A percentile compares a stretch with the other conserved stretches of the same genome.
phyloP scores from a whole-genome alignment of 64 coral and sea anemone genomes.

The Astreopora myriophthalma region DNA sequence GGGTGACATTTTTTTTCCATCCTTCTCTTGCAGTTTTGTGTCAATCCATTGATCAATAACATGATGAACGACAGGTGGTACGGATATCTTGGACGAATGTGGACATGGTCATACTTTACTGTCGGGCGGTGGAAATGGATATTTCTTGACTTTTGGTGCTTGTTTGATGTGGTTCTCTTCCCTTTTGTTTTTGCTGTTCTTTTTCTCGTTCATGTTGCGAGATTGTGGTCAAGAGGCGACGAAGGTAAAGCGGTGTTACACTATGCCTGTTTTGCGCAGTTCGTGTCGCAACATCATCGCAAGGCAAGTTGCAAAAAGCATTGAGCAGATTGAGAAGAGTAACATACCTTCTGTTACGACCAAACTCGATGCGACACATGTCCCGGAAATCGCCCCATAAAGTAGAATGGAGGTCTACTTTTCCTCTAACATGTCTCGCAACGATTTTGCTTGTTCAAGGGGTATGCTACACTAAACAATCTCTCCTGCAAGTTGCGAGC shows the following conservation, averaged over 20 bases:
- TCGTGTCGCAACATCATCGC: too few relatives aligned
- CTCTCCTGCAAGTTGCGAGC: too few relatives aligned
- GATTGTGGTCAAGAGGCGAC: background rate
- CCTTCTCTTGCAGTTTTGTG: background rate
- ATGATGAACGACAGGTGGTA: background rate
- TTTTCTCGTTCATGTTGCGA: background rate
- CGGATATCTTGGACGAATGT: background rate
- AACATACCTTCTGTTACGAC: too few relatives aligned
- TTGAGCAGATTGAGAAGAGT: too few relatives aligned
- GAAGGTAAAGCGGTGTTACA: background rate
- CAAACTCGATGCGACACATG: too few relatives aligned
- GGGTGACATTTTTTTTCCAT: too few relatives aligned
- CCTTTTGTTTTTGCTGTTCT: background rate
- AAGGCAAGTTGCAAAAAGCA: too few relatives aligned
- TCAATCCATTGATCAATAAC: background rate
- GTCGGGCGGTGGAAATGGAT: background rate
- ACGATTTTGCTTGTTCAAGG: too few relatives aligned
- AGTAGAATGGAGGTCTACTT: too few relatives aligned
- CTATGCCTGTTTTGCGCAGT: background rate
- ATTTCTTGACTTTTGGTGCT: conserved; percentile 1
- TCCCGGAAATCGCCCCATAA: too few relatives aligned
- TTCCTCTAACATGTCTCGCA: too few relatives aligned
- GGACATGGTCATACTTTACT: background rate
- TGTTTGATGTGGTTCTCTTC: conserved; percentile 16
- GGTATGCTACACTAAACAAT: too few relatives aligned